Conservation (phyloP, 2,797 vertebrate species). For the Tapirus indicus region DNA sequence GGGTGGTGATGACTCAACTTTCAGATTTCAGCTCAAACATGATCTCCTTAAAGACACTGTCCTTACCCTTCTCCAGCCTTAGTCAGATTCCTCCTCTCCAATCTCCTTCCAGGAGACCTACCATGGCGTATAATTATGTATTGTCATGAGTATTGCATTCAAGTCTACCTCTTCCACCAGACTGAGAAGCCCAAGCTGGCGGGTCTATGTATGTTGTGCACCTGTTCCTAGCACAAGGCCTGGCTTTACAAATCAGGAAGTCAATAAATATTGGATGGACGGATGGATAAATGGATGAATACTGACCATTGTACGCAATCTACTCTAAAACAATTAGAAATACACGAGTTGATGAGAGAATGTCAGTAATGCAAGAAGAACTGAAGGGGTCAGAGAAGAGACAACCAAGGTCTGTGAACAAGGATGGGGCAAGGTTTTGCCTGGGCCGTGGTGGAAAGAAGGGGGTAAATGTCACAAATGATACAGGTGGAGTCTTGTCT, state of each 20-base stretch:
- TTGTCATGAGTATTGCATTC: neutral
- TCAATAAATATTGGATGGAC: neutral
- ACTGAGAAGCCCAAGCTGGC: neutral
- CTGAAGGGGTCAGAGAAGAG: neutral
- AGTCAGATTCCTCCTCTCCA: constrained; percentile 1
- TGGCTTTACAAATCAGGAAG: neutral
- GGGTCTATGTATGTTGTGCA: neutral
- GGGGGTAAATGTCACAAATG: neutral
- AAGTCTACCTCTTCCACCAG: neutral
- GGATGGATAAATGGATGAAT: neutral
- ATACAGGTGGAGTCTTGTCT: neutral
- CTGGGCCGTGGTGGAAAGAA: neutral
- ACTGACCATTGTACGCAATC: neutral
- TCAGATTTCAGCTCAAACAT: constrained; percentile 13
- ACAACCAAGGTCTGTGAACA: neutral
- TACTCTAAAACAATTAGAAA: constrained; percentile 32
- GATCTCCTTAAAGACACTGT: constrained; percentile 13
- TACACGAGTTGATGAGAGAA: neutral
- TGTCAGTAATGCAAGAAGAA: constrained; percentile 34
- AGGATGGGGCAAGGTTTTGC: neutral
- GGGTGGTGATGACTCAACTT: neutral
- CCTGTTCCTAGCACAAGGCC: neutral
- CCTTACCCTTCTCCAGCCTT: neutral
- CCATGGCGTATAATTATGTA: neutral
- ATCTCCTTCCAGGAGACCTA: neutral